A percentile compares a stretch with the other conserved stretches of the same genome.
Evolutionary conservation across 2,113 vertebrate genomes (phyloP).

Genomic region (Forbesichthys papilliferus): DNA sequence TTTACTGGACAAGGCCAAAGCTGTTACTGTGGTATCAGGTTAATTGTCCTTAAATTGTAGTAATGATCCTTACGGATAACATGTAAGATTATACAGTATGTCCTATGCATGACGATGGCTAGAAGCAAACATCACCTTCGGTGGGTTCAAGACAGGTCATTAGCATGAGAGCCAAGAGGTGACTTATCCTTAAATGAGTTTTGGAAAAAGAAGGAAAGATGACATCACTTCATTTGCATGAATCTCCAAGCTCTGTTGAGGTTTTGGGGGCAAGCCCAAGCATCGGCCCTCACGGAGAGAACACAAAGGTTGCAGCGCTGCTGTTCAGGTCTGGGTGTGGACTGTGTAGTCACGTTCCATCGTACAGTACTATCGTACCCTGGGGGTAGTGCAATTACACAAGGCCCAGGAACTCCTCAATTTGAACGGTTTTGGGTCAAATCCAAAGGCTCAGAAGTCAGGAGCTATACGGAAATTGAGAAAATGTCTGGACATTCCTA

Average conservation of each 20-base stretch:
- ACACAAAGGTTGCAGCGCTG: conserved; percentile 1
- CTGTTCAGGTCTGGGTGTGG: conserved; percentile 29
- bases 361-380: not conserved
- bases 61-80: conserved; percentile 12
- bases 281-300: conserved; percentile 24
- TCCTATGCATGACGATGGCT: no score
- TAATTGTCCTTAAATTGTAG: conserved; percentile 5
- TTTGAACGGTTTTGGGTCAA: not conserved
- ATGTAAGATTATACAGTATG: not conserved
- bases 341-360: conserved; percentile 27
- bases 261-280: conserved; percentile 27
- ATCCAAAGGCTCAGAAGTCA: not conserved
- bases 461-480: not conserved
- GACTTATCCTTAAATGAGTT: conserved; percentile 38
- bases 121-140: not conserved
- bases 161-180: conserved; percentile 9
- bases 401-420: not conserved
- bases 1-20: conserved; percentile 7
- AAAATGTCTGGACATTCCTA: not conserved
- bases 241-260: conserved; percentile 35
- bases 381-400: not conserved
- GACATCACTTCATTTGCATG: conserved; percentile 37
- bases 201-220: conserved; percentile 31
- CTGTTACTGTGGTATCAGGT: not conserved
- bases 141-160: conserved; percentile 27